A percentile compares a stretch with the other conserved stretches of the same genome.
phyloP scores from a whole-genome alignment of 2,888 invertebrate species.

The Seira musarum region DNA sequence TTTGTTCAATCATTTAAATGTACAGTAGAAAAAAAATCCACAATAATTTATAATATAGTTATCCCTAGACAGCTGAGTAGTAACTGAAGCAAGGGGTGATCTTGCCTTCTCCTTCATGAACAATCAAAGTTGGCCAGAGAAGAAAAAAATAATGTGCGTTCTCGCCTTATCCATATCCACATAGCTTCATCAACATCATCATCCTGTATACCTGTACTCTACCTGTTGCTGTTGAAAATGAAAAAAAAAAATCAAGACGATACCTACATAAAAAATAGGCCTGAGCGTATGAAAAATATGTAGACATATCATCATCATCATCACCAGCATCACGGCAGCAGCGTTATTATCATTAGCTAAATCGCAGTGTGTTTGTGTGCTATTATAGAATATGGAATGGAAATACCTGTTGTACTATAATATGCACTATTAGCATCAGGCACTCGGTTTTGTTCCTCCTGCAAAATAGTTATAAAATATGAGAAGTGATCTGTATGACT shows the following conservation, averaged over 20 bases:
- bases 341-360: slow-evolving; percentile 52
- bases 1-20: neutral
- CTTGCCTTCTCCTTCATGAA: slow-evolving; percentile 27
- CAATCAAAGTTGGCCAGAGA: slow-evolving; percentile 32
- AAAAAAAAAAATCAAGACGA: slow-evolving; percentile 3
- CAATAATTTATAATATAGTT: slow-evolving; percentile 51
- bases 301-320: slow-evolving; percentile 44
- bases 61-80: slow-evolving; percentile 58
- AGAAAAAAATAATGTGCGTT: slow-evolving; percentile 46
- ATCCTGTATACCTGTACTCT: slow-evolving; percentile 37
- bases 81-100: slow-evolving; percentile 44
- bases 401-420: slow-evolving; percentile 38
- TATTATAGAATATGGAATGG: slow-evolving; percentile 24
- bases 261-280: neutral
- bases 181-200: too few species aligned
- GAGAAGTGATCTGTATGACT: slow-evolving; percentile 14
- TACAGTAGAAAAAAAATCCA: slow-evolving; percentile 25
- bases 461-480: neutral
- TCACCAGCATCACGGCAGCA: slow-evolving; percentile 6
- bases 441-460: neutral
- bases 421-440: slow-evolving; percentile 8
- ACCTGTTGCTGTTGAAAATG: slow-evolving; percentile 25
- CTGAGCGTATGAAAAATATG: slow-evolving; percentile 18
- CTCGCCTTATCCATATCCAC: neutral
- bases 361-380: slow-evolving; percentile 29